These are phyloP conservation scores for Vidua chalybeata DNA, from an alignment of 2,113 vertebrate species.

Conservation along the genomic window DNA sequence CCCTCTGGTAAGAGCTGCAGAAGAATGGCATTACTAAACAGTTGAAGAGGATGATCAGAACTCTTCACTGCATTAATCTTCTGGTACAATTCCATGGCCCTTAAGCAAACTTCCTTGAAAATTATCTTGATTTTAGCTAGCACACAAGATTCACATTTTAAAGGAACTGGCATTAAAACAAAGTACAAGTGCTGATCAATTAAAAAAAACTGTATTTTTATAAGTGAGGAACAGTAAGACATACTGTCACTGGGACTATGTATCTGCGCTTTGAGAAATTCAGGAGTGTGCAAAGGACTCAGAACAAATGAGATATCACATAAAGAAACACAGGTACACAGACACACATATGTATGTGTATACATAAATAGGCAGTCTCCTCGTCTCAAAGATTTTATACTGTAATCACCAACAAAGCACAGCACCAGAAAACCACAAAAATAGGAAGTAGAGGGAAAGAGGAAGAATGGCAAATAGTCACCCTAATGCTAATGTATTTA, in stretches of 20 bases:
- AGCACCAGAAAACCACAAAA: conserved; percentile 39
- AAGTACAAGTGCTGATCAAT: neutral
- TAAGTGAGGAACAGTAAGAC: neutral
- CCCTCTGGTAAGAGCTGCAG: neutral
- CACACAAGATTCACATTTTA: neutral
- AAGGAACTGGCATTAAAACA: neutral
- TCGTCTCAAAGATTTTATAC: neutral
- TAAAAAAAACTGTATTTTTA: neutral
- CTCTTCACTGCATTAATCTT: neutral
- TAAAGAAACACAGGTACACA: neutral
- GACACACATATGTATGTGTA: neutral
- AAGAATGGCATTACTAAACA: neutral
- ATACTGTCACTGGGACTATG: neutral
- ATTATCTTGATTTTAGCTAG: neutral
- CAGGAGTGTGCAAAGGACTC: neutral
- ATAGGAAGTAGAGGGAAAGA: conserved; percentile 13
- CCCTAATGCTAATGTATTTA: neutral
- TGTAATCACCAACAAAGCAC: neutral
- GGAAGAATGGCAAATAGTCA: conserved; percentile 6
- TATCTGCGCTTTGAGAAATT: neutral
- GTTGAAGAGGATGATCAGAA: neutral
- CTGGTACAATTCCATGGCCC: neutral
- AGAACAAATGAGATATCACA: neutral
- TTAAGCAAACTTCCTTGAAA: conserved; percentile 1
- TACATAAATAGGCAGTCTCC: neutral